Conservation (phyloP, 2,888 invertebrate genomes). For the Phaonia tiefii region DNA sequence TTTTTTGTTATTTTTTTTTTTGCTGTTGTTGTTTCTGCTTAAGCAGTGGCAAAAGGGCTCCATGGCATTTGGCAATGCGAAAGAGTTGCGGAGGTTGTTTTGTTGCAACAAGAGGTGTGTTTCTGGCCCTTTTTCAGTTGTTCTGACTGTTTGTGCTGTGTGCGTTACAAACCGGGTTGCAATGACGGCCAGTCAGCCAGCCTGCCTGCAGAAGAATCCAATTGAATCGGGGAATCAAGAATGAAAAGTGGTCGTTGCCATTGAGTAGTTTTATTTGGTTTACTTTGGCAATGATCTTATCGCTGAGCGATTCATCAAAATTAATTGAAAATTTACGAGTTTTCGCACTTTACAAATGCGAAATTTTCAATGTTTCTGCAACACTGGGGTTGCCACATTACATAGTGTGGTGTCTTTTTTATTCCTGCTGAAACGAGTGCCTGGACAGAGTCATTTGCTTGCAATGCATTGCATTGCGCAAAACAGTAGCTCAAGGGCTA, state of each 20-base stretch:
- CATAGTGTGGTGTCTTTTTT: constrained; percentile 19
- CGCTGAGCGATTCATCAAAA: constrained; percentile 71
- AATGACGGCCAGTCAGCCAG: background rate
- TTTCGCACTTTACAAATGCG: constrained; percentile 69
- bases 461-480: constrained; percentile 42
- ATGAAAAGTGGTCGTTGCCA: constrained; percentile 63
- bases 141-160: constrained; percentile 16
- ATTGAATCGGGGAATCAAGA: background rate
- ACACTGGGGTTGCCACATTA: background rate
- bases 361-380: constrained; percentile 6
- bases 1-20: constrained; percentile 16
- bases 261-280: constrained; percentile 67
- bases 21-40: constrained; percentile 41
- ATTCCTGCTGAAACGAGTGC: background rate
- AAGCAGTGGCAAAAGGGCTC: constrained; percentile 28
- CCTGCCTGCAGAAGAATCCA: constrained; percentile 25
- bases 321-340: constrained; percentile 73
- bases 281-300: constrained; percentile 68
- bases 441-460: background rate
- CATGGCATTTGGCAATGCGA: constrained; percentile 6
- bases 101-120: constrained; percentile 51
- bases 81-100: constrained; percentile 17
- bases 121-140: constrained; percentile 45
- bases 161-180: background rate
- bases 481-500: constrained; percentile 68